Conservation (phyloP, 2,797 vertebrate species). For the Sebastes kiyomatsui region DNA sequence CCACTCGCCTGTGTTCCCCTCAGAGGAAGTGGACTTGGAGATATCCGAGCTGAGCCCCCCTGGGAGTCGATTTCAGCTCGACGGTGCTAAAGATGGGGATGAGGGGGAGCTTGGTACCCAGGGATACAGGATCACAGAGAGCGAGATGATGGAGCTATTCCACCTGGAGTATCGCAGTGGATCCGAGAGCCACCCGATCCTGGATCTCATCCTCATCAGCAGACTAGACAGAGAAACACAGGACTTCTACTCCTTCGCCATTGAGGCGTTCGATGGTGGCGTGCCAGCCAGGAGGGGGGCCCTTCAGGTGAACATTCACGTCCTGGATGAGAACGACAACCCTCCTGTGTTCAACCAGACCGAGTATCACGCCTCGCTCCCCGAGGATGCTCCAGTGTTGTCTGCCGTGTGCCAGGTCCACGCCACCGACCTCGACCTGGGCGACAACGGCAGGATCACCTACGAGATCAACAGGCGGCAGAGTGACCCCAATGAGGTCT, state of each 20-base stretch:
- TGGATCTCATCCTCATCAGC: slow-evolving; percentile 85
- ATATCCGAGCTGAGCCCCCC: slow-evolving; percentile 89
- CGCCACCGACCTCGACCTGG: slow-evolving; percentile 88
- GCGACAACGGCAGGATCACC: slow-evolving; percentile 83
- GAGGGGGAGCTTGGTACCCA: slow-evolving; percentile 84
- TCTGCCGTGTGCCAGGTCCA: slow-evolving; percentile 84
- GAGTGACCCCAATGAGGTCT: slow-evolving; percentile 79
- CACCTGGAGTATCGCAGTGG: slow-evolving; percentile 67
- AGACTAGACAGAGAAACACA: slow-evolving; percentile 85
- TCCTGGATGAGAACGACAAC: slow-evolving; percentile 95
- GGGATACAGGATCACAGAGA: slow-evolving; percentile 86
- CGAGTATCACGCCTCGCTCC: slow-evolving; percentile 85
- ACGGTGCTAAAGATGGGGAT: slow-evolving; percentile 88
- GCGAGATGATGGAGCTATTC: slow-evolving; percentile 67
- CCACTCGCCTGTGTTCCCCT: slow-evolving; percentile 86
- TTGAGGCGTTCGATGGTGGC: slow-evolving; percentile 93
- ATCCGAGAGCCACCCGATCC: slow-evolving; percentile 51
- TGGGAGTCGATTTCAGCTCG: slow-evolving; percentile 87
- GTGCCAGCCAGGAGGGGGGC: slow-evolving; percentile 82
- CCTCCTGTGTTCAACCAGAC: slow-evolving; percentile 86
- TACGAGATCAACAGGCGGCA: slow-evolving; percentile 86
- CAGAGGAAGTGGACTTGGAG: slow-evolving; percentile 75
- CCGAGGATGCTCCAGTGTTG: slow-evolving; percentile 82
- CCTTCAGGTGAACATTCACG: slow-evolving; percentile 80
- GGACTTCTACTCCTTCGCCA: slow-evolving; percentile 81